Evolutionary conservation across 2,888 invertebrate genomes (phyloP), one percentile per base, ranked within the genome.

Genomic region (Pachymerium ferrugineum): DNA sequence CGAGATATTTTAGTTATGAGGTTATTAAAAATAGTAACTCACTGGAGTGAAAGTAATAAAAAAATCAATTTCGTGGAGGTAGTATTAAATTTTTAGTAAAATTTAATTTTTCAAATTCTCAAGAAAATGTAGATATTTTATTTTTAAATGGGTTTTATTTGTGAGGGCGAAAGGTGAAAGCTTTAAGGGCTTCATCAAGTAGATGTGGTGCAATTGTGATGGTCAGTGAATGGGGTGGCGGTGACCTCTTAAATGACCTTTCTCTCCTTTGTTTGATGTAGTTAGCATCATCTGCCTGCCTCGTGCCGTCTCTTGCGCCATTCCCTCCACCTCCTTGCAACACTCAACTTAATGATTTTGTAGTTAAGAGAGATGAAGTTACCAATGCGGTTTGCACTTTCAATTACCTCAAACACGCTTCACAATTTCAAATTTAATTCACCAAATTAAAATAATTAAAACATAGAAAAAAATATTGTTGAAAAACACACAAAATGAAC

Each of bases 211-310:
- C 47, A 47, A 47, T 47, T n/a, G 47, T 47, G 47, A 47, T 47
- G 47, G 47, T 47, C 47, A 47, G 47, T 47, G 47, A 47, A 47
- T 47, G 16, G 47, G 47, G 47, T 47, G 47, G 47, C 22, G 47
- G 19, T 47, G 47, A 47, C 47, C 47, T 16, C 10, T 16, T 16
- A 47, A 47, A 6, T 47, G 47, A 47, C 47, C 47, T 47, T 47
- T 47, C 47, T 47, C 47, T 47, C 47, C 47, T 47, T 47, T 47
- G 47, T 47, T 47, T 47, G 47, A 47, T 47, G 47, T 47, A 47
- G 47, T 47, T 47, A 47, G 22, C 47, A 47, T 47, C 16, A 47
- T 47, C 47, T 47, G 47, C 47, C 47, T 47, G 47, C 47, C 16
- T 47, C 47, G 47, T 47, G 19, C 6, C 47, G 47, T 47, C 47